Percentiles rank a stretch among this genome's conserved stretches.
phyloP scores from a whole-genome alignment of 2,888 invertebrate species.

The Drosophila mimica region DNA sequence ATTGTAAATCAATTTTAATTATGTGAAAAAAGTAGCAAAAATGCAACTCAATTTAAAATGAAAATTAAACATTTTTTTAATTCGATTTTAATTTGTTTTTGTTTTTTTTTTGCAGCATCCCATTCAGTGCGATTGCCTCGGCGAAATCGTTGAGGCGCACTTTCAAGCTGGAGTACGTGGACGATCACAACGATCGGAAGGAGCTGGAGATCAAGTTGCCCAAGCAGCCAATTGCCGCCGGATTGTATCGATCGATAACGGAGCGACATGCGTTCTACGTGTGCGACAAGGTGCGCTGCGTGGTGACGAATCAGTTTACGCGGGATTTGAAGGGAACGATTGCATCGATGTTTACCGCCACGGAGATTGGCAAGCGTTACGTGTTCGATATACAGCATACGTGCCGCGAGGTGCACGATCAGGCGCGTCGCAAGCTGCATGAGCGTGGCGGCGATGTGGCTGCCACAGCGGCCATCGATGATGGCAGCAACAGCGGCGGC shows the following conservation, averaged over 20 bases:
- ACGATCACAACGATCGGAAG: slow-evolving; percentile 88
- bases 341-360: slow-evolving; percentile 95
- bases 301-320: slow-evolving; percentile 95
- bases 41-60: neutral
- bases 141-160: slow-evolving; percentile 91
- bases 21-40: neutral
- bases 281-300: slow-evolving; percentile 95
- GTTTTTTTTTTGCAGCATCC: slow-evolving; percentile 87
- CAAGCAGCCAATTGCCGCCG: slow-evolving; percentile 92
- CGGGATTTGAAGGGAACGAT: slow-evolving; percentile 95
- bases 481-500: slow-evolving; percentile 4
- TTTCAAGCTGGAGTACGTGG: slow-evolving; percentile 91
- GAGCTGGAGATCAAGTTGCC: slow-evolving; percentile 92
- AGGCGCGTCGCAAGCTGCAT: slow-evolving; percentile 91
- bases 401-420: slow-evolving; percentile 95
- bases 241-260: slow-evolving; percentile 93
- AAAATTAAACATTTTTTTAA: neutral
- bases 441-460: slow-evolving; percentile 84
- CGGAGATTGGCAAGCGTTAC: slow-evolving; percentile 94
- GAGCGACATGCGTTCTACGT: slow-evolving; percentile 97
- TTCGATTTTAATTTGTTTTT: neutral
- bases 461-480: slow-evolving; percentile 56
- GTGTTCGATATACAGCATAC: slow-evolving; percentile 96
- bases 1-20: too few species aligned
- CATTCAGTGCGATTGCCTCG: slow-evolving; percentile 92